These are phyloP conservation scores for Athene noctua DNA, from an alignment of 2,113 vertebrate species.

Conservation along the genomic window DNA sequence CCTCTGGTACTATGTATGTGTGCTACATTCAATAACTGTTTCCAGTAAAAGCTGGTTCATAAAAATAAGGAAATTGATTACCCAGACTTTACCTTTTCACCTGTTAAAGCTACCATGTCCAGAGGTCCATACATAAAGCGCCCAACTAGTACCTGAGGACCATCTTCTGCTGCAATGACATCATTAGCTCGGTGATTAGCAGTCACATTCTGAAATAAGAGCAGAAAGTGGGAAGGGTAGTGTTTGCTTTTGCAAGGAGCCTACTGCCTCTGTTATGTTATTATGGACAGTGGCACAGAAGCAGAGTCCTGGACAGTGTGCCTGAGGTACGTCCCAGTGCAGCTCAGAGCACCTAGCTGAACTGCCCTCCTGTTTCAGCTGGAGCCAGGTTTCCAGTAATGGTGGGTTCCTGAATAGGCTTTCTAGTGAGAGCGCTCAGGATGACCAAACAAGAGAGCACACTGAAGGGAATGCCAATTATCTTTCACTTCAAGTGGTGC, in stretches of 20 bases:
- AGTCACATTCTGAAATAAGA: conserved; percentile 87
- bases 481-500: not conserved
- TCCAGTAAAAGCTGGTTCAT: not conserved
- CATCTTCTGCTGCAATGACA: conserved; percentile 88
- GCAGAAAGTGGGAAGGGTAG: not conserved
- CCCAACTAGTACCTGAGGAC: conserved; percentile 89
- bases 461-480: not conserved
- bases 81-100: conserved; percentile 86
- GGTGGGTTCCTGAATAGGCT: not conserved
- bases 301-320: not conserved
- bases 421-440: not conserved
- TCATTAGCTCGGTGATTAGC: conserved; percentile 95
- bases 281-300: not conserved
- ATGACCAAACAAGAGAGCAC: not conserved
- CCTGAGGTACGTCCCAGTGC: not conserved
- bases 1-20: not conserved
- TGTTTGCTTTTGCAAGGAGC: not conserved
- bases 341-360: not conserved
- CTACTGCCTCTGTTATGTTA: not conserved
- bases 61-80: not conserved
- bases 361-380: not conserved
- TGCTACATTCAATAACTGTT: not conserved
- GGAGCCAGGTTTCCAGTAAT: not conserved
- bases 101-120: conserved; percentile 97
- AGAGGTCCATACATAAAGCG: conserved; percentile 98